Percentiles rank a stretch among this genome's conserved stretches.
Evolutionary conservation across 2,113 vertebrate species (phyloP).

Genomic region (Corynorhinus townsendii): DNA sequence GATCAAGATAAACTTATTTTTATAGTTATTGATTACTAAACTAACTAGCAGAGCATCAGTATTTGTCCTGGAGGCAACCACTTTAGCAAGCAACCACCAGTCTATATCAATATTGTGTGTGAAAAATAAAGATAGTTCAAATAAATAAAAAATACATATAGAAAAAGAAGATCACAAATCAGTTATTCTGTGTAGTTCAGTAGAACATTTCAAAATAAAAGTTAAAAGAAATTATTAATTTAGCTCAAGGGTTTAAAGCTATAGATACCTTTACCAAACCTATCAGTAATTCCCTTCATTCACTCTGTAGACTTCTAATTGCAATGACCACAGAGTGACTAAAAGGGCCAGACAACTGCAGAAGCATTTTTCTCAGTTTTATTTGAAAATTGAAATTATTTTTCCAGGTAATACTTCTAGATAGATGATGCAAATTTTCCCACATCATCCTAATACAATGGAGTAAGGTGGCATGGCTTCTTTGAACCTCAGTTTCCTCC

Average conservation of each 20-base stretch:
- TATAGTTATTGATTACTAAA: not conserved
- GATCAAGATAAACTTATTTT: constrained; percentile 13
- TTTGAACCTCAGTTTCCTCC: not conserved
- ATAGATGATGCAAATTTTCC: not conserved
- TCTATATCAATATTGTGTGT: not conserved
- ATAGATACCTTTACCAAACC: not conserved
- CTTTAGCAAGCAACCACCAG: not conserved
- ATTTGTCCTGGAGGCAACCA: not conserved
- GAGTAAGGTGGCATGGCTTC: not conserved
- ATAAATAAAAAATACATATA: not conserved
- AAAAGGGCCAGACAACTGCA: not conserved
- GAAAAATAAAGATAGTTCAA: not conserved
- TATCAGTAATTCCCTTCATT: not conserved
- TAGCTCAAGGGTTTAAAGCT: not conserved
- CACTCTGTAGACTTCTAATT: not conserved
- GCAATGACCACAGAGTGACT: not conserved
- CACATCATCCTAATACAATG: not conserved
- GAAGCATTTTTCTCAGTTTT: not conserved
- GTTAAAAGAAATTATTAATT: constrained; percentile 7
- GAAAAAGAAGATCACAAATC: not conserved
- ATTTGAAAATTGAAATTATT: not conserved
- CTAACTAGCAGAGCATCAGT: not conserved
- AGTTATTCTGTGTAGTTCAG: not conserved
- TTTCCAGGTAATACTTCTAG: not conserved
- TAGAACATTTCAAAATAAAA: not conserved